These are phyloP conservation scores for Cassiopea andromeda DNA, from an alignment of 30 jellyfish, hydroid and myxozoan species.

Conservation along the genomic window DNA sequence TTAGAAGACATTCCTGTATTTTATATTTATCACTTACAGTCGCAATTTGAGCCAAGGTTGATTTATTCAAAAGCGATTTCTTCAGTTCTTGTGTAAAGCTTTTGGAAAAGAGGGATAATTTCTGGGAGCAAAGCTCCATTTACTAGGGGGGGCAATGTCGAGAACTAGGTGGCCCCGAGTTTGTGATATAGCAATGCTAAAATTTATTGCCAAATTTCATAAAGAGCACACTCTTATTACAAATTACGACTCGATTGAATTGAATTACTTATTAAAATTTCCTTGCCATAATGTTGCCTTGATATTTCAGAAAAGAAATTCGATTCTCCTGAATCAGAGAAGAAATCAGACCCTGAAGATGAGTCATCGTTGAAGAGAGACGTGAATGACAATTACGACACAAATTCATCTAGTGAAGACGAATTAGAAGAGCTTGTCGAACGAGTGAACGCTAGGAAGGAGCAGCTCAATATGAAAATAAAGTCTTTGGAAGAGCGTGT, in stretches of 20 bases:
- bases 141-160: no score
- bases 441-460: slow-evolving; percentile 58
- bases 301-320: slow-evolving; percentile 14
- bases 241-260: not conserved
- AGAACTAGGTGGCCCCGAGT: no score
- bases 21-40: no score
- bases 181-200: no score
- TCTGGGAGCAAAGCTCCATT: no score
- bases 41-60: no score
- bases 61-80: no score
- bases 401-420: slow-evolving; percentile 59
- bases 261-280: not conserved
- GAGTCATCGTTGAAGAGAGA: slow-evolving; percentile 7
- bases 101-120: no score
- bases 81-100: no score
- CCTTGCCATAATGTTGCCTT: not conserved
- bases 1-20: no score
- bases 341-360: slow-evolving; percentile 21
- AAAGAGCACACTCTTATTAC: not conserved
- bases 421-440: slow-evolving; percentile 68
- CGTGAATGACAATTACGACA: not conserved
- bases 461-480: slow-evolving; percentile 43
- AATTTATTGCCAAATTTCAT: no score
- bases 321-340: slow-evolving; percentile 43
- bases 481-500: slow-evolving; percentile 53